Evolutionary conservation across 1,140 invertebrate species (phyloP).

Genomic region (Leptonema lineaticorne): DNA sequence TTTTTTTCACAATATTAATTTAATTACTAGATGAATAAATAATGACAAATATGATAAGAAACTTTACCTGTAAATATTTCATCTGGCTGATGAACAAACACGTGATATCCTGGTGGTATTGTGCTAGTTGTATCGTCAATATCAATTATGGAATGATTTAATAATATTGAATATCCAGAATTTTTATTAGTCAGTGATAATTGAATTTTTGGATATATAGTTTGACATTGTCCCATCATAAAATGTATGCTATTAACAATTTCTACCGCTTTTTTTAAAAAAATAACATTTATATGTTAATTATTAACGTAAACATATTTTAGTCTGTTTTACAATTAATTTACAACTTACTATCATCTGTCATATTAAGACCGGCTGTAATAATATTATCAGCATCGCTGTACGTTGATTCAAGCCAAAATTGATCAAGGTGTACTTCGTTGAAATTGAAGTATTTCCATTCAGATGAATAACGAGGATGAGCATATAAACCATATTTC

Average conservation of each 20-base stretch:
- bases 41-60: not conserved
- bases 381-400: conserved; percentile 51
- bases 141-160: conserved; percentile 47
- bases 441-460: conserved; percentile 59
- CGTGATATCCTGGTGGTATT: conserved; percentile 51
- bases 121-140: conserved; percentile 44
- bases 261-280: conserved; percentile 30
- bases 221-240: conserved; percentile 56
- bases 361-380: conserved; percentile 48
- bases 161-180: conserved; percentile 50
- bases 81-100: conserved; percentile 50
- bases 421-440: conserved; percentile 49
- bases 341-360: conserved; percentile 45
- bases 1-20: not conserved
- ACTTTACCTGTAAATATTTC: conserved; percentile 52
- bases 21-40: not conserved
- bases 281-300: not conserved
- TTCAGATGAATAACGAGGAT: conserved; percentile 55
- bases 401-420: conserved; percentile 60
- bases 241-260: conserved; percentile 53
- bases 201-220: conserved; percentile 52
- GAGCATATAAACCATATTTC: conserved; percentile 51
- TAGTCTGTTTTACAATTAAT: not conserved
- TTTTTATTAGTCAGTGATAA: conserved; percentile 43
- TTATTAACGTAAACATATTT: not conserved